A percentile compares a stretch with the other conserved stretches of the same genome.
phyloP scores from a whole-genome alignment of 2,113 vertebrate species.

The Gobius niger region DNA sequence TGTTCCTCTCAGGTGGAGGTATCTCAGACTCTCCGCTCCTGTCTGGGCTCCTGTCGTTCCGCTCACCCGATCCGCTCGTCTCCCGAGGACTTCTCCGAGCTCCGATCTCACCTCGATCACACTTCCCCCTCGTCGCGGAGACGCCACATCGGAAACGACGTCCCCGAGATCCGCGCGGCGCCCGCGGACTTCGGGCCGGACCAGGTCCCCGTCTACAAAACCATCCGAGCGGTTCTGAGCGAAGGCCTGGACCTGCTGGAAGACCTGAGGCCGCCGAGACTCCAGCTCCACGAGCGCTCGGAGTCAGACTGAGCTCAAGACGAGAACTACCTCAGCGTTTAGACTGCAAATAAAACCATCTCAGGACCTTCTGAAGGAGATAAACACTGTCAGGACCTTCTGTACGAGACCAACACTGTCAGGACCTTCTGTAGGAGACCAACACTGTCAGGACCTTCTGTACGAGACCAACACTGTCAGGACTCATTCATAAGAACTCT shows the following conservation, averaged over 20 bases:
- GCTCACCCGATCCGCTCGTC: neutral
- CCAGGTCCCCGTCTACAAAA: neutral
- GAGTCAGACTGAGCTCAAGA: no score
- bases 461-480: no score
- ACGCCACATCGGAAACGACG: no score
- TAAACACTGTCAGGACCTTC: no score
- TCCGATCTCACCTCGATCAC: neutral
- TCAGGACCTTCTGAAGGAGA: no score
- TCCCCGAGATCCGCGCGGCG: neutral
- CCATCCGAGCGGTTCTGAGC: neutral
- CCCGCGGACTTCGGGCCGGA: neutral
- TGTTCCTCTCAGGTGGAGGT: neutral
- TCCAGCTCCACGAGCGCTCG: neutral
- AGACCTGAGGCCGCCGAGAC: neutral
- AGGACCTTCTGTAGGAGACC: no score
- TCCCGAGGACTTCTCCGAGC: neutral
- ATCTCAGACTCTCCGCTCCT: neutral
- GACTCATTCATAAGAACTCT: no score
- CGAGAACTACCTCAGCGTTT: no score
- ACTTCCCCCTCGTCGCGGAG: fast-evolving
- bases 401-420: no score
- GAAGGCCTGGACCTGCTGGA: neutral
- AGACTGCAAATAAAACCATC: no score
- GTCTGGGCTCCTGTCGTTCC: neutral
- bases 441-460: no score